Evolutionary conservation across 1,140 invertebrate genomes (phyloP), one percentile per base, ranked within the genome.

Genomic region (Aradophagus sp.): DNA sequence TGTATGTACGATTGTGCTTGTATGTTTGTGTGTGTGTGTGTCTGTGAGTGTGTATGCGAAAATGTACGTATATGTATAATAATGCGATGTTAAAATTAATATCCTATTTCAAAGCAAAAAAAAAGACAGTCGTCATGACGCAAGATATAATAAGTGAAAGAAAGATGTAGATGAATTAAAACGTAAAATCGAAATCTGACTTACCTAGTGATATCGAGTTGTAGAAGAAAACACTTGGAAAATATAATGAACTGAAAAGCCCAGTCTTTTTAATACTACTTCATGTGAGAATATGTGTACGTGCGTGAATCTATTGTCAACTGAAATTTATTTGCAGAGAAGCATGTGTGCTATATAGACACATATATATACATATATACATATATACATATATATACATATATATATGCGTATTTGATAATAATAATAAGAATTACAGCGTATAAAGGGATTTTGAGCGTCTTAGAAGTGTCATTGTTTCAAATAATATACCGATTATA

Each of bases 211-310:
- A 29, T 35, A 56, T 50, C 14, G 52, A 66, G 26, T 16, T 8
- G 20, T 29, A 47, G 23, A 38, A 31, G 17, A 34, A 5, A 44
- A 13, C 45, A 53, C 23, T 50, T 45, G 48, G n/a, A 36, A 47
- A 35, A 56, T 55, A 48, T 29, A 59, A 38, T 29, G 75, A 58
- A 68, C 66, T 68, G 73, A 68, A 35, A 52, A 70, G 55, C 29
- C 47, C 42, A 55, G 69, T 41, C 50, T 80, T 80, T 80, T 56
- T 78, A 80, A 73, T 73, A 75, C 35, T 76, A 77, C 26, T 72
- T 53, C 39, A 27, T 26, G 29, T 56, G 16, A 11, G 27, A n/a
- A n/a, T n/a, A n/a, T n/a, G n/a, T n/a, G n/a, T n/a, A n/a, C 0
- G 15, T 42, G 29, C 7, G 27, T 17, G 16, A 20, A 5, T 31